Conservation (phyloP, 2,888 invertebrate species). For the Proisotoma minuta region DNA sequence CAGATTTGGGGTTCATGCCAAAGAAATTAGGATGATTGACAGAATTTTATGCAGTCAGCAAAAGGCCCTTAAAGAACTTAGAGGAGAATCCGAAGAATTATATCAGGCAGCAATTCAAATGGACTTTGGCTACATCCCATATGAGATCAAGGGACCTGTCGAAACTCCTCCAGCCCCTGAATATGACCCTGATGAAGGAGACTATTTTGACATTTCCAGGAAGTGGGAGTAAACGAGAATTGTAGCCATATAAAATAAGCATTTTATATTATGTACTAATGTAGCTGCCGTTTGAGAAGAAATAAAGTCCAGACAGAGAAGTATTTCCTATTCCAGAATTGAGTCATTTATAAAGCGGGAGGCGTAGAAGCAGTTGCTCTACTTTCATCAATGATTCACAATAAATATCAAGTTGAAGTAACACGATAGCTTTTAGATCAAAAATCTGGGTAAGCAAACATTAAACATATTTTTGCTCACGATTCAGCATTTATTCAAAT, state of each 20-base stretch:
- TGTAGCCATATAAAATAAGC: no score
- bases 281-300: not conserved
- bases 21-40: conserved; percentile 66
- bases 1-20: conserved; percentile 61
- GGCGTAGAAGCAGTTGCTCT: no score
- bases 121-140: conserved; percentile 67
- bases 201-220: conserved; percentile 74
- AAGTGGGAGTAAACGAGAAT: conserved; percentile 68
- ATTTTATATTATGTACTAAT: not conserved
- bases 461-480: no score
- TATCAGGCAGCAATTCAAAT: conserved; percentile 81
- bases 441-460: no score
- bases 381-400: no score
- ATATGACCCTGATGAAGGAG: conserved; percentile 83
- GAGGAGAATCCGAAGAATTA: conserved; percentile 74
- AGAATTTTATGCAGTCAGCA: conserved; percentile 65
- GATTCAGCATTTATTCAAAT: no score
- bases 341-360: no score
- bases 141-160: conserved; percentile 66
- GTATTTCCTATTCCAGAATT: no score
- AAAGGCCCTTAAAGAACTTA: conserved; percentile 73
- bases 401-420: no score
- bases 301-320: not conserved
- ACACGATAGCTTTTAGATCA: no score
- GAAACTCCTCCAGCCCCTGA: conserved; percentile 75